Conservation (phyloP, 2,113 vertebrate genomes). For the Bos indicus region DNA sequence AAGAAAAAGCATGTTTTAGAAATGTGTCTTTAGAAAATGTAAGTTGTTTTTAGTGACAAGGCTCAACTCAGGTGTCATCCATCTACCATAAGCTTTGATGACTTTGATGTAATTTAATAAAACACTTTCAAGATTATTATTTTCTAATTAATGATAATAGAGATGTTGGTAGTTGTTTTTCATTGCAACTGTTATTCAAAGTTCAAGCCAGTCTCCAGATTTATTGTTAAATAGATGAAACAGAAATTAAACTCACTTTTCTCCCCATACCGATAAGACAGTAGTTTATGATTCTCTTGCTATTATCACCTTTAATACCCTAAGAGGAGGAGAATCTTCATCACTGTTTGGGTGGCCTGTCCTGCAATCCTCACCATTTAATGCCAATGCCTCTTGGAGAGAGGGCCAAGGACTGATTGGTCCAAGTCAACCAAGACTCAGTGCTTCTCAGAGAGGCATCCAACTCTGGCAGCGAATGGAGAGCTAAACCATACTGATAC, state of each 20-base stretch:
- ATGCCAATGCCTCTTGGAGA: neutral
- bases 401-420: neutral
- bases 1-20: neutral
- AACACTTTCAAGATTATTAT: neutral
- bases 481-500: neutral
- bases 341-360: neutral
- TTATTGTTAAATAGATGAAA: neutral
- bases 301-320: neutral
- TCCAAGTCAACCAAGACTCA: neutral
- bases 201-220: neutral
- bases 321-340: neutral
- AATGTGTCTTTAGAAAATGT: neutral
- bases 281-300: neutral
- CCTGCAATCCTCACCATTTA: neutral
- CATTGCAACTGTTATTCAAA: neutral
- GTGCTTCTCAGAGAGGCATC: neutral
- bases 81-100: neutral
- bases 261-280: neutral
- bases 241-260: neutral
- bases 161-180: neutral
- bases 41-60: neutral
- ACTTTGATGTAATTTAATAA: neutral
- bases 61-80: neutral
- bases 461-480: neutral
- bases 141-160: neutral